phyloP scores from a whole-genome alignment of 2,113 vertebrate genomes.

The Ginglymostoma cirratum region DNA sequence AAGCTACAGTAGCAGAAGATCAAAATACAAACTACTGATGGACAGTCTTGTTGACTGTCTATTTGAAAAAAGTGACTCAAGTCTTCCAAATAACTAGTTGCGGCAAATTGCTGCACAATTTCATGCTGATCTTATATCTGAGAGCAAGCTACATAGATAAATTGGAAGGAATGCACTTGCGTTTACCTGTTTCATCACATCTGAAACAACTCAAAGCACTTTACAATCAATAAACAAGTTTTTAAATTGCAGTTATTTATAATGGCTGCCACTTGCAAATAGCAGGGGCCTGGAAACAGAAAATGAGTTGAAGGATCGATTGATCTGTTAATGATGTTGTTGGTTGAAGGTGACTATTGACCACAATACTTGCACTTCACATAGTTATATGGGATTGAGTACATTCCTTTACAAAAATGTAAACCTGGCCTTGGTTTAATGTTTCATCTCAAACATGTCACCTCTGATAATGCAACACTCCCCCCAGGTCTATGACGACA shows the following conservation, averaged over 20 bases:
- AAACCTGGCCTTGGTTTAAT: neutral
- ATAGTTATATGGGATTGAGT: neutral
- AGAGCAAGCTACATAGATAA: neutral
- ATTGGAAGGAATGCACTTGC: neutral
- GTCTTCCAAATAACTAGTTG: neutral
- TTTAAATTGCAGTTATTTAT: neutral
- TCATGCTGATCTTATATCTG: neutral
- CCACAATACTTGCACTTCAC: neutral
- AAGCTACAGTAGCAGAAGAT: neutral
- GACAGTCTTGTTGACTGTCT: neutral
- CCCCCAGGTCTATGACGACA: neutral
- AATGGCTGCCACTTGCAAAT: neutral
- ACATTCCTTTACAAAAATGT: neutral
- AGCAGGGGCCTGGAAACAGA: neutral
- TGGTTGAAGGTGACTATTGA: neutral
- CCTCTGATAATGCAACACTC: neutral
- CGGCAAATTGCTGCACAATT: neutral
- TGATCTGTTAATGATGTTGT: neutral
- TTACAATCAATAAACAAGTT: neutral
- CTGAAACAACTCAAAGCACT: neutral
- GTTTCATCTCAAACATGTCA: neutral
- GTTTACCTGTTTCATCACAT: neutral
- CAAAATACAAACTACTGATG: neutral
- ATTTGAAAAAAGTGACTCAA: neutral
- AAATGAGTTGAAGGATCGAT: neutral